Evolutionary conservation across 2,888 invertebrate genomes (phyloP).

Genomic region (Sialis lutaria): DNA sequence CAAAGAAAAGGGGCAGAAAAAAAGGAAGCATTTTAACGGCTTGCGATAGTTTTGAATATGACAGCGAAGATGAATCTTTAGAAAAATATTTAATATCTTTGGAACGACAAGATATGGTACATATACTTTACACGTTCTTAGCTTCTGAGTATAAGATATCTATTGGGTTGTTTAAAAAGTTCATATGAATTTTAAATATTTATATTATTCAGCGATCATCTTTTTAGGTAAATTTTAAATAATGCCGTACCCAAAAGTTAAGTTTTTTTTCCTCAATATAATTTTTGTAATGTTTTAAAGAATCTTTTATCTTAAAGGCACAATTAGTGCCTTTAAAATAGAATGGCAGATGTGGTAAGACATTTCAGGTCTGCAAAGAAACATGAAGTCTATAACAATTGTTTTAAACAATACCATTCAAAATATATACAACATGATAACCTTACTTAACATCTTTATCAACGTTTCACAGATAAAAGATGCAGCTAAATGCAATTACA

Average conservation of each 20-base stretch:
- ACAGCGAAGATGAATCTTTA: conserved; percentile 1
- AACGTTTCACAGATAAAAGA: conserved; percentile 7
- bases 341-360: too few species aligned
- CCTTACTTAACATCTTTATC: not conserved
- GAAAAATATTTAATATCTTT: conserved; percentile 3
- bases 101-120: conserved; percentile 5
- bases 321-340: too few species aligned
- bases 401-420: not conserved
- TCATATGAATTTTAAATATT: not conserved
- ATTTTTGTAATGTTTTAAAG: too few species aligned
- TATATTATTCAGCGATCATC: not conserved
- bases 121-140: too few species aligned
- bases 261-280: too few species aligned
- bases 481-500: conserved; percentile 11
- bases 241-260: too few species aligned
- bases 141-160: too few species aligned
- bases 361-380: too few species aligned
- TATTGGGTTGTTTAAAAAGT: too few species aligned
- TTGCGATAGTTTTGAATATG: conserved; percentile 1
- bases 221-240: too few species aligned
- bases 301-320: too few species aligned
- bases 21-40: not conserved
- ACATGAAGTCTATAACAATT: too few species aligned
- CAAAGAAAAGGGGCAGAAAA: not conserved
- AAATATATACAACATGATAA: not conserved